A percentile compares a stretch with the other conserved stretches of the same genome.
Evolutionary conservation across 2,797 vertebrate genomes (phyloP).

Genomic region (Staurois parvus): DNA sequence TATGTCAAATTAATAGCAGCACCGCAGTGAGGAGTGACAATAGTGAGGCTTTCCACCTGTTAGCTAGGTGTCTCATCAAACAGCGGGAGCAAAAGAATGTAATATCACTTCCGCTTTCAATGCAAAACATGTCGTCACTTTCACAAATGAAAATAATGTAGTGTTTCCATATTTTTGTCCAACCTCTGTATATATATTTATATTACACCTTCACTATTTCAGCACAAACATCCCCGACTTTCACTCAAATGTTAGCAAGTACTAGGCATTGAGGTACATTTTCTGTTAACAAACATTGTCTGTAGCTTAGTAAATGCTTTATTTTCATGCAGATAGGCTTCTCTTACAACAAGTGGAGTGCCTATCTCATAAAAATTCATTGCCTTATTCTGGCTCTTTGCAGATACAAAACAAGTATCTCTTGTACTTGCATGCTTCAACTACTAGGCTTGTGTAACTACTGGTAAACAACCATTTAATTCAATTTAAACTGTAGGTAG

Average conservation of each 20-base stretch:
- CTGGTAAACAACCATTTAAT: constrained; percentile 39
- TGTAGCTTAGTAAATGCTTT: constrained; percentile 13
- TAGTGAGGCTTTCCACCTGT: no score
- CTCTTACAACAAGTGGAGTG: constrained; percentile 10
- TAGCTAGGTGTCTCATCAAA: no score
- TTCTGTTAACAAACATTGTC: constrained; percentile 36
- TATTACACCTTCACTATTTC: no score
- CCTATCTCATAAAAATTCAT: constrained; percentile 54
- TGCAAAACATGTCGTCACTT: no score
- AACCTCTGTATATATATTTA: no score
- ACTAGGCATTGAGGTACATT: neutral
- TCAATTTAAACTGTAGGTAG: constrained; percentile 29
- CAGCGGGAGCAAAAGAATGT: no score
- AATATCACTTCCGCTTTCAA: no score
- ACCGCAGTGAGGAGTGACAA: no score
- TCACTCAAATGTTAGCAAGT: constrained; percentile 9
- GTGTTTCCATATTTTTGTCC: no score
- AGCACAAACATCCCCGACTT: neutral
- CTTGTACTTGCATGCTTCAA: constrained; percentile 48
- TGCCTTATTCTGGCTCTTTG: constrained; percentile 51
- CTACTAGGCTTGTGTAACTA: constrained; percentile 60
- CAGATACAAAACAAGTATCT: constrained; percentile 55
- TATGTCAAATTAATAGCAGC: no score
- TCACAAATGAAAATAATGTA: no score
- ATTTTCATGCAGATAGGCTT: constrained; percentile 34